Conservation (phyloP, 1,140 invertebrate genomes). For the Pseudomyrmex concolor region DNA sequence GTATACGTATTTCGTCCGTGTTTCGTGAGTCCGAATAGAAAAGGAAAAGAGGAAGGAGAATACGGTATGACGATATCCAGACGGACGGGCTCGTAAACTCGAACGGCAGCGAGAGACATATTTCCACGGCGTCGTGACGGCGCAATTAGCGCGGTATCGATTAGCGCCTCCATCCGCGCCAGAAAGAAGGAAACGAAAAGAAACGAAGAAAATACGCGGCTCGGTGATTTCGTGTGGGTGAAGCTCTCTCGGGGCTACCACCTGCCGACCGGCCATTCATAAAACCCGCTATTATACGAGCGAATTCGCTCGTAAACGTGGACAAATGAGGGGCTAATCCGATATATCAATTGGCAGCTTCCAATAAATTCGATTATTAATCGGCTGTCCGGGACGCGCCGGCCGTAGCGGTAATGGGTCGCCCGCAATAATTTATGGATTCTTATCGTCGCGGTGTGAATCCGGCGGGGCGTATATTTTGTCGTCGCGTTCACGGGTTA, state of each 20-base stretch:
- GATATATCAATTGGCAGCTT: constrained; percentile 66
- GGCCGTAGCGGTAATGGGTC: constrained; percentile 33
- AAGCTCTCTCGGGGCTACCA: constrained; percentile 37
- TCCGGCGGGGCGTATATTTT: constrained; percentile 26
- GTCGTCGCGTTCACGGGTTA: constrained; percentile 53
- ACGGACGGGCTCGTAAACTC: constrained; percentile 35
- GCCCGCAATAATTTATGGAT: constrained; percentile 49
- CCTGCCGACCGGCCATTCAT: constrained; percentile 56
- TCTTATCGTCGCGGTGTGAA: constrained; percentile 50
- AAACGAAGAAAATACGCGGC: background rate
- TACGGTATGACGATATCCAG: constrained; percentile 44
- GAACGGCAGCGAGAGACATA: constrained; percentile 5
- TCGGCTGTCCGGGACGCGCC: constrained; percentile 43
- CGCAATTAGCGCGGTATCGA: constrained; percentile 52
- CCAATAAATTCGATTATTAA: constrained; percentile 64
- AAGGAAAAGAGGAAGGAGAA: background rate
- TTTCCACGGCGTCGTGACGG: constrained; percentile 36
- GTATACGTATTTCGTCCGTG: constrained; percentile 1
- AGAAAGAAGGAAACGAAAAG: background rate
- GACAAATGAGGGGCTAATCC: constrained; percentile 64
- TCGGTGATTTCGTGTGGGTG: constrained; percentile 41
- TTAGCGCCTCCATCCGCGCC: background rate
- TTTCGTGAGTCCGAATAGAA: constrained; percentile 17
- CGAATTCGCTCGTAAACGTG: constrained; percentile 64
- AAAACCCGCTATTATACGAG: constrained; percentile 59